A percentile compares a stretch with the other conserved stretches of the same genome.
Evolutionary conservation across 2,888 invertebrate genomes (phyloP).

Genomic region (Eilema caniola): DNA sequence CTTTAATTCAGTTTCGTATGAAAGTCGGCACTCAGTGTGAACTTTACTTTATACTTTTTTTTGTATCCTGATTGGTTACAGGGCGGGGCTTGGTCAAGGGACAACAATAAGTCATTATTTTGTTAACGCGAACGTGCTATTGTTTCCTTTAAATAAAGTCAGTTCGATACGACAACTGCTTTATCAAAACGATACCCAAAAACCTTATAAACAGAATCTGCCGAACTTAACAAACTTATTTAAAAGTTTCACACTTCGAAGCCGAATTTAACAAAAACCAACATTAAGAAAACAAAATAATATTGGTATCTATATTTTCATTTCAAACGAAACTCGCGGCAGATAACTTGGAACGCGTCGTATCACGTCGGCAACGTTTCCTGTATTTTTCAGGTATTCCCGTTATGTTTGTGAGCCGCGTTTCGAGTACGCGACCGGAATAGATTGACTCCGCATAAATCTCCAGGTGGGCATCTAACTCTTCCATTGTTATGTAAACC

Average conservation of each 20-base stretch:
- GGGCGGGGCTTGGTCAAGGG: too few species aligned
- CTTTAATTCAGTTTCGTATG: too few species aligned
- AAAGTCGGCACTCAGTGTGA: too few species aligned
- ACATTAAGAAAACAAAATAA: conserved; percentile 21
- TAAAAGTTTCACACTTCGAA: neutral
- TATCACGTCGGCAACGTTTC: conserved; percentile 39
- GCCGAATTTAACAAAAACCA: neutral
- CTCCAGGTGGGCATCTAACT: conserved; percentile 31
- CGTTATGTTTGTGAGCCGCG: conserved; percentile 41
- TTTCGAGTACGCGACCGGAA: conserved; percentile 49
- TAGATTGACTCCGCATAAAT: conserved; percentile 49
- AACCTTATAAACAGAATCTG: neutral
- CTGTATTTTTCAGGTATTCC: conserved; percentile 55
- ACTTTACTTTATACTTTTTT: too few species aligned
- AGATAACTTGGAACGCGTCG: conserved; percentile 28
- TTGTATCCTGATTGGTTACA: too few species aligned
- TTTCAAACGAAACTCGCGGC: conserved; percentile 21
- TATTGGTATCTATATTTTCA: conserved; percentile 4
- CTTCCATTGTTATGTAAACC: conserved; percentile 32
- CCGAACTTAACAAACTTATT: neutral
- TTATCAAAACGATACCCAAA: neutral
- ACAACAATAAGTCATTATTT: too few species aligned
- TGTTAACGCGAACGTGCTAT: too few species aligned
- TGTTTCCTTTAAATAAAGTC: too few species aligned
- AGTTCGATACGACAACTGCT: neutral